These are phyloP conservation scores for Ametastegia equiseti DNA, from an alignment of 2,888 invertebrate species.

Conservation along the genomic window DNA sequence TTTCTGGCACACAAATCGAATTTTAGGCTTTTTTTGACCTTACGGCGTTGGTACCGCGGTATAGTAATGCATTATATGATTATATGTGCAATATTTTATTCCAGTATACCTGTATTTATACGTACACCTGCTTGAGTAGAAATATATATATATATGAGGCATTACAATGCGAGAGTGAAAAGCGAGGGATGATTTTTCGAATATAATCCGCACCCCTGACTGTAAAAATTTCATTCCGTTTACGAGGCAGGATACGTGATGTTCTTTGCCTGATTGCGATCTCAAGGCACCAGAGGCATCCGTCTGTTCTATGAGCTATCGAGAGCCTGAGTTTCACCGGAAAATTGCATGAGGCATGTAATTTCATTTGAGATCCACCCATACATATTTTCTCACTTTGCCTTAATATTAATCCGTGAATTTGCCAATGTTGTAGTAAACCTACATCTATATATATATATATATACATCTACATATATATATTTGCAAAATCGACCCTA, in stretches of 20 bases:
- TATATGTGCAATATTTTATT: too few species aligned
- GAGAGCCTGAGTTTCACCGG: background rate
- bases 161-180: background rate
- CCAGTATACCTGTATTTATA: too few species aligned
- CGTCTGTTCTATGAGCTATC: constrained; percentile 8
- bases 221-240: constrained; percentile 39
- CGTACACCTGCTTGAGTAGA: too few species aligned
- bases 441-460: too few species aligned
- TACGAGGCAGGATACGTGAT: background rate
- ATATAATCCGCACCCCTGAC: background rate
- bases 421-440: too few species aligned
- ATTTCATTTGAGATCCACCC: background rate
- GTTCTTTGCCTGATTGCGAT: constrained; percentile 33
- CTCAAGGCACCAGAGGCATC: constrained; percentile 24
- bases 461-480: too few species aligned
- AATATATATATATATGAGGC: too few species aligned
- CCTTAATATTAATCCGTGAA: background rate
- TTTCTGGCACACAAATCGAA: too few species aligned
- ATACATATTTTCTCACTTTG: background rate
- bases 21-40: too few species aligned
- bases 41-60: too few species aligned
- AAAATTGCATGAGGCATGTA: background rate
- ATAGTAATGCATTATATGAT: too few species aligned
- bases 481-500: background rate
- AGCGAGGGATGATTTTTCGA: constrained; percentile 1